Conservation (phyloP, 92 coral and sea anemone genomes). For the Ricordea florida region DNA sequence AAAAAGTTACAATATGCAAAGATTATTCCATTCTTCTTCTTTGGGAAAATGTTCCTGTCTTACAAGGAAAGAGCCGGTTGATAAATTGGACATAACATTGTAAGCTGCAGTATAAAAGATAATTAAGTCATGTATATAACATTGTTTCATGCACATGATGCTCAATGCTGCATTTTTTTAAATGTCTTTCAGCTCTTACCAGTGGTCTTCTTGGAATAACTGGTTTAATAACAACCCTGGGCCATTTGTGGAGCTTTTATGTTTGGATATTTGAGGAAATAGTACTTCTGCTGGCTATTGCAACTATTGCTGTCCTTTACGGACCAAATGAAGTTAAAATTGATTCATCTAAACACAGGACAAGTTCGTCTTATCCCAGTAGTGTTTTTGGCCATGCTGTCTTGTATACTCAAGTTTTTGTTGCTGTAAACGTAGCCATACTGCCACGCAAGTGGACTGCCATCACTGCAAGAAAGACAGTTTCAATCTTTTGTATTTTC, state of each 20-base stretch:
- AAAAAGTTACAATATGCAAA: too few relatives aligned
- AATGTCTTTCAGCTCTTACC: background rate
- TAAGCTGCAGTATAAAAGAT: too few relatives aligned
- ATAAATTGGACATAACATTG: too few relatives aligned
- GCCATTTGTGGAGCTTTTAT: constrained; percentile 15
- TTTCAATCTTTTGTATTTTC: constrained; percentile 51
- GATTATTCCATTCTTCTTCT: too few relatives aligned
- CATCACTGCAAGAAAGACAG: constrained; percentile 55
- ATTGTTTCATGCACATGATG: too few relatives aligned
- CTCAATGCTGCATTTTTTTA: background rate
- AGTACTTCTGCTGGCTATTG: constrained; percentile 11
- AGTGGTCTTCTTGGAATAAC: constrained; percentile 14
- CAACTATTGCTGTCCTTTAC: background rate
- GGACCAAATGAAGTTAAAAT: background rate
- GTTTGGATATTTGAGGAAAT: constrained; percentile 28
- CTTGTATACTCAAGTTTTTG: constrained; percentile 72
- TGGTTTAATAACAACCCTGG: constrained; percentile 10
- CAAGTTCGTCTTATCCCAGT: constrained; percentile 4
- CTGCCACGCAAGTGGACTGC: constrained; percentile 74
- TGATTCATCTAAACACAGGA: background rate
- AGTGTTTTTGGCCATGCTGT: constrained; percentile 18
- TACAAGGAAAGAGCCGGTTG: too few relatives aligned
- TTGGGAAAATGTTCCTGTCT: too few relatives aligned
- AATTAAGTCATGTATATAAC: too few relatives aligned
- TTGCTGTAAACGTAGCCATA: constrained; percentile 73